phyloP scores from a whole-genome alignment of 2,888 invertebrate genomes.

The Cotesia congregata region DNA sequence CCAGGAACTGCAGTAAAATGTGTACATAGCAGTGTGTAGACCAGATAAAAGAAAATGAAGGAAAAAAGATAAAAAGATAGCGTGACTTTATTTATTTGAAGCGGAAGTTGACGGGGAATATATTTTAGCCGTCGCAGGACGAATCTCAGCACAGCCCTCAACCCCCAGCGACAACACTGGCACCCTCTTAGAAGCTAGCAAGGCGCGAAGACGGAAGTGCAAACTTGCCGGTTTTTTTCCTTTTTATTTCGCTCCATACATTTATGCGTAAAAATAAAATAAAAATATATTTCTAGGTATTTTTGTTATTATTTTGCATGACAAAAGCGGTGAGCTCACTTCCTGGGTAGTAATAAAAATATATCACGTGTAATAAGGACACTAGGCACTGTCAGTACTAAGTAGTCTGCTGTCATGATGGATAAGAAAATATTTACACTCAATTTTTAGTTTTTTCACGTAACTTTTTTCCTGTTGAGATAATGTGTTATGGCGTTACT shows the following conservation, averaged over 20 bases:
- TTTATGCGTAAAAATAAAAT: not conserved
- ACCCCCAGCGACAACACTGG: conserved; percentile 34
- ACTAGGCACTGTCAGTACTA: not conserved
- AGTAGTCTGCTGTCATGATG: not conserved
- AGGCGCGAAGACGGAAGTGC: conserved; percentile 68
- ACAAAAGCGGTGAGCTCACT: conserved; percentile 60
- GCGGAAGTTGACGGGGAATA: conserved; percentile 70
- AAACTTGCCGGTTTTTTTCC: conserved; percentile 64
- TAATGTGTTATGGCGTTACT: conserved; percentile 29
- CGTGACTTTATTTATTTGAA: conserved; percentile 71
- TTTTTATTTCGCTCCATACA: conserved; percentile 14
- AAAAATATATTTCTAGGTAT: conserved; percentile 7
- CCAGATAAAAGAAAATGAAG: conserved; percentile 28
- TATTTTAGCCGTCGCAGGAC: conserved; percentile 63
- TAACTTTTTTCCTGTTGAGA: conserved; percentile 28
- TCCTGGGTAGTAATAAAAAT: conserved; percentile 36
- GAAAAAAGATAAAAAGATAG: conserved; percentile 56
- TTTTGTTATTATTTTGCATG: conserved; percentile 56
- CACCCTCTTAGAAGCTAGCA: conserved; percentile 36
- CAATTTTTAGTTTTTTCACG: conserved; percentile 57
- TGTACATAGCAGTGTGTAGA: conserved; percentile 39
- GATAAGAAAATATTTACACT: conserved; percentile 28
- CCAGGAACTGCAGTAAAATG: not conserved
- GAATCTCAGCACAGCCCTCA: conserved; percentile 40
- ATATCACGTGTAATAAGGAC: conserved; percentile 4